Base-by-base conservation (phyloP, 2,797 vertebrate species). In the Manis pentadactyla region DNA sequence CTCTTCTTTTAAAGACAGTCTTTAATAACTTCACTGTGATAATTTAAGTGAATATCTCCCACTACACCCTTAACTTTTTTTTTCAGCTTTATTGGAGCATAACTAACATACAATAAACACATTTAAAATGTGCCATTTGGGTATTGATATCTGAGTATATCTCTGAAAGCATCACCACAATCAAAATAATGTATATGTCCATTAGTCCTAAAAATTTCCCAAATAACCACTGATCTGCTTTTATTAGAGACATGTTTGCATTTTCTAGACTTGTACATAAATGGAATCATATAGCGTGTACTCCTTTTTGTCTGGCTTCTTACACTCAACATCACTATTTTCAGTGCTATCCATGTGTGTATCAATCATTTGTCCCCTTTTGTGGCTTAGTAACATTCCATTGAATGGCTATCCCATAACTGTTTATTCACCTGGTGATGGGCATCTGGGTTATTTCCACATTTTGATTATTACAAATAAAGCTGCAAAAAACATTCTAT, bases 201-300 rank as follows among this genome's bases (percentile, higher is more conserved):
- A 15, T 69, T 17, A 27, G 2, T 55, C 59, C 66, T 61, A 10
- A 82, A 11, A n/a, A 78, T 59, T 63, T 77, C 55, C 55, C 29
- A 59, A 13, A n/a, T 12, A 57, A 51, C 18, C 8, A 9, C 59
- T 25, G 37, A 49, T 68, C 53, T 90, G 37, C 46, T 61, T 74
- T 63, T 63, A 29, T n/a, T 85, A 69, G 31, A 66, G 23, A 79
- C 69, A 34, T 53, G 64, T 83, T 68, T 69, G 63, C 19, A 23
- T 87, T 92, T 93, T 85, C 53, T 81, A 78, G 71, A 75, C 13
- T 71, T 85, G 55, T 88, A 29, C 29, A 6, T 73, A 55, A 86
- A n/a, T 77, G 84, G 34, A 86, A 53, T 95, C 59, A 23, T 31
- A 29, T 13, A 49, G 37, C 27, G 17, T 8, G 3, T 64, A 19